These are phyloP conservation scores for Falco columbarius DNA, from an alignment of 2,797 vertebrate genomes.

Conservation along the genomic window DNA sequence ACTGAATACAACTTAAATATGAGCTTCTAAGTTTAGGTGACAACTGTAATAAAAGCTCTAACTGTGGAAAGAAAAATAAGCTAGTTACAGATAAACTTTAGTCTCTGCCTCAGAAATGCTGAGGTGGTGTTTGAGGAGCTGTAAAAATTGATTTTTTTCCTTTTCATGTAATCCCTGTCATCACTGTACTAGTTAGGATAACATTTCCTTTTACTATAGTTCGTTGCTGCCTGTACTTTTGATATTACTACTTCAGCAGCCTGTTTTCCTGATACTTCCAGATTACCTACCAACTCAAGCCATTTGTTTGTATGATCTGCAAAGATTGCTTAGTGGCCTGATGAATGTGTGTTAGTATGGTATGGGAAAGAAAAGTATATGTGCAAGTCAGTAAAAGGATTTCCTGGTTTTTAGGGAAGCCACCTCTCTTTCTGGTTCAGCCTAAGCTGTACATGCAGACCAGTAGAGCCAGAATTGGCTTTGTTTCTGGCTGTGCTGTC, in stretches of 20 bases:
- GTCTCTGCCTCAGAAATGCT: background rate
- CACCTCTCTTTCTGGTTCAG: background rate
- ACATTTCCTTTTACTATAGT: background rate
- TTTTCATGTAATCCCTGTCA: background rate
- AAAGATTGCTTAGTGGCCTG: background rate
- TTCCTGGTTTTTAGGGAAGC: background rate
- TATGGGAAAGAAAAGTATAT: background rate
- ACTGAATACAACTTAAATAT: background rate
- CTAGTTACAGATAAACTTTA: background rate
- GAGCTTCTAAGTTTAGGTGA: background rate
- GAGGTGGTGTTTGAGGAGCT: background rate
- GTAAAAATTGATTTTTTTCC: background rate
- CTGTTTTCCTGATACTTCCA: background rate
- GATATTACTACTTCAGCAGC: background rate
- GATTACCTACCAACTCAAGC: background rate
- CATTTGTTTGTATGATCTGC: background rate
- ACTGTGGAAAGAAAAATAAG: background rate
- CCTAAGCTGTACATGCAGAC: background rate
- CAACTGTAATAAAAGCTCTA: background rate
- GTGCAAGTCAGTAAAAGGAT: background rate
- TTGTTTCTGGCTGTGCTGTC: background rate
- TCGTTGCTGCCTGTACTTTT: background rate
- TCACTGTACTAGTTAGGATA: background rate
- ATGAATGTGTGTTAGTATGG: background rate
- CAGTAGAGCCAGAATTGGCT: background rate